Base-by-base conservation (phyloP, 2,888 invertebrate genomes). In the Clivina fossor region DNA sequence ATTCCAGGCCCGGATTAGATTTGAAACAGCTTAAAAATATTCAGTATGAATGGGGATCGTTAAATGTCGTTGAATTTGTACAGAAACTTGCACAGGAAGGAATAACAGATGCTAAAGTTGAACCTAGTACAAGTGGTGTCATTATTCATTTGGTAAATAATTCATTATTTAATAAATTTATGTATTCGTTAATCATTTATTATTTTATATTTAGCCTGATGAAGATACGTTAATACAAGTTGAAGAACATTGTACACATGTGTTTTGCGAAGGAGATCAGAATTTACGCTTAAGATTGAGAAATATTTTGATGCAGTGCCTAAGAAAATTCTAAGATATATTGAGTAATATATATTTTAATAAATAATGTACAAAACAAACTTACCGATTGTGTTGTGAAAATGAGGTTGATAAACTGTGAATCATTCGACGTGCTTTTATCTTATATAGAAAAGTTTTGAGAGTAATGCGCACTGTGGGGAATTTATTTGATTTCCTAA, bases 191-290 rank as follows among this genome's bases (percentile, higher is more conserved):
- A 24, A n/a, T 13, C n/a, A 7, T 24, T 46, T 48, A 47, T 32
- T 56, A 11, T 19, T 59, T 56, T 50, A 56, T 51, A 74, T 75
- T 32, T 69, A 86, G 85, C 82, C 81, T 69, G 82, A 88, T 49
- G 91, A 92, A 73, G 93, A 93, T 72, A 90, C 91, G 32, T 78
- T 90, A 37, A 90, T 96, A 64, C 90, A 91, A 75, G 85, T 95
- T 60, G 92, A 91, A 69, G 88, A 89, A 20, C 87, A 86, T 70
- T 88, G 89, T 56, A 95, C 95, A 40, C 95, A 95, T 75, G 92
- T 96, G 62, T 86, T 93, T 68, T 94, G 94, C 71, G 88, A 87
- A 63, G 85, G 85, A 1, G 88, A 93, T 72, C 85, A 86, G 65
- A 80, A 81, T 44, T 76, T 89, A 62, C 76, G 93, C 40, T 80